These are phyloP conservation scores for Serrognathus titanus DNA, from an alignment of 2,888 invertebrate genomes.

Conservation along the genomic window DNA sequence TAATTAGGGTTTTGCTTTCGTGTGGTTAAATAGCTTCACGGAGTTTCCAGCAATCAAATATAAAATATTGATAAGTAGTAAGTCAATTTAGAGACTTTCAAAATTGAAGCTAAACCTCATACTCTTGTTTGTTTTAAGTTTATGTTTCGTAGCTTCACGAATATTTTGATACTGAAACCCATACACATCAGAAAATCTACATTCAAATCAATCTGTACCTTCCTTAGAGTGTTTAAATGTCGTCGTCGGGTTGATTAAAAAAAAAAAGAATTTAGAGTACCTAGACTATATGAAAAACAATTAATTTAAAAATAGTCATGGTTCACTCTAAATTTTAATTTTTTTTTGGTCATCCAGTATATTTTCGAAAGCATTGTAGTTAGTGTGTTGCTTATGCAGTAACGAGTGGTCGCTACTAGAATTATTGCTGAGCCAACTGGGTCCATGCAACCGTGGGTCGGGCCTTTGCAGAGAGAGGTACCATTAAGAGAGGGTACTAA, in stretches of 20 bases:
- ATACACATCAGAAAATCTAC: no score
- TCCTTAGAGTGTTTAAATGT: no score
- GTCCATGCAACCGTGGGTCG: slow-evolving; percentile 47
- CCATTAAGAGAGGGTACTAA: slow-evolving; percentile 35
- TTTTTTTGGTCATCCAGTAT: not conserved
- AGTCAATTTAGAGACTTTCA: no score
- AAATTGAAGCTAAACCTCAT: no score
- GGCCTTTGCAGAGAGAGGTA: slow-evolving; percentile 57
- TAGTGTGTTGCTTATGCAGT: slow-evolving; percentile 47
- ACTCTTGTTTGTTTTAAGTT: no score
- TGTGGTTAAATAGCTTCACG: not conserved
- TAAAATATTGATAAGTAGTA: not conserved
- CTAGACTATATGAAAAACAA: not conserved
- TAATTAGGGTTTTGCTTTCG: not conserved
- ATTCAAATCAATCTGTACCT: no score
- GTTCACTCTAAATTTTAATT: no score
- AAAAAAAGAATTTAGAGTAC: not conserved
- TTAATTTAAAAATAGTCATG: no score
- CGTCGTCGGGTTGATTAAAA: no score
- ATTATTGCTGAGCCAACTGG: slow-evolving; percentile 44
- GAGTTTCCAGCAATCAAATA: not conserved
- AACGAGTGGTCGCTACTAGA: slow-evolving; percentile 40
- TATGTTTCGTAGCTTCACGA: no score
- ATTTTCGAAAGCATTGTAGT: slow-evolving; percentile 27
- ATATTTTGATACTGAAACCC: no score